Evolutionary conservation across 2,797 vertebrate species (phyloP), one percentile per base, ranked within the genome.

Genomic region (Diglossa cyanea): DNA sequence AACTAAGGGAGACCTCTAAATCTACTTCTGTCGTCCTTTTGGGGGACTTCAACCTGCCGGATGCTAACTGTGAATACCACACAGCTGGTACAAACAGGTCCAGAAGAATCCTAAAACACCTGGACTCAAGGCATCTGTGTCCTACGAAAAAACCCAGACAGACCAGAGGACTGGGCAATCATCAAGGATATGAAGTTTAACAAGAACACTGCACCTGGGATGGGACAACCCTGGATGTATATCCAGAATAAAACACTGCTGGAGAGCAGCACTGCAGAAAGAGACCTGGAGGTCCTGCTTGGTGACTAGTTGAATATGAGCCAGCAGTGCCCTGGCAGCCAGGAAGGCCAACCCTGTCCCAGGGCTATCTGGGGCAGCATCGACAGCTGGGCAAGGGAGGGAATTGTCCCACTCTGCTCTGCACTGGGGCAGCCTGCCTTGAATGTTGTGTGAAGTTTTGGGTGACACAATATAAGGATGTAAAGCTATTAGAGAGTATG

Each of bases 381-480:
- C 0, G 0, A 8, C 62, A 65, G 37, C n/a, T 0, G 0, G 39
- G 25, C 11, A 51, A 58, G 13, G 67, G 16, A 51, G 9, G 10
- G 6, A n/a, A 82, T 5, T 37, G 23, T 55, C 24, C 10, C 4
- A 6, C 13, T 63, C 48, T 35, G 14, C 28, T 74, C 54, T 62
- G 70, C 5, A 6, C 35, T 48, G 57, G 18, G 24, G 4, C 3
- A 4, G 40, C 17, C 40, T 7, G 3, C 10, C 11, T 63, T 13
- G 7, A 63, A 14, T 23, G 11, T 2, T 45, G 28, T 11, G 28
- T 30, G n/a, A 14, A 45, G 50, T 25, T 50, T 21, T 26, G 28
- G 11, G 37, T 25, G 9, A 3, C 24, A 51, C 25, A 39, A 58
- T 58, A 19, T 9, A 48, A 39, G 12, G 17, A 63, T 51, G 50